These are phyloP conservation scores for Bambusicola thoracicus DNA, from an alignment of 2,113 vertebrate genomes.

Conservation along the genomic window DNA sequence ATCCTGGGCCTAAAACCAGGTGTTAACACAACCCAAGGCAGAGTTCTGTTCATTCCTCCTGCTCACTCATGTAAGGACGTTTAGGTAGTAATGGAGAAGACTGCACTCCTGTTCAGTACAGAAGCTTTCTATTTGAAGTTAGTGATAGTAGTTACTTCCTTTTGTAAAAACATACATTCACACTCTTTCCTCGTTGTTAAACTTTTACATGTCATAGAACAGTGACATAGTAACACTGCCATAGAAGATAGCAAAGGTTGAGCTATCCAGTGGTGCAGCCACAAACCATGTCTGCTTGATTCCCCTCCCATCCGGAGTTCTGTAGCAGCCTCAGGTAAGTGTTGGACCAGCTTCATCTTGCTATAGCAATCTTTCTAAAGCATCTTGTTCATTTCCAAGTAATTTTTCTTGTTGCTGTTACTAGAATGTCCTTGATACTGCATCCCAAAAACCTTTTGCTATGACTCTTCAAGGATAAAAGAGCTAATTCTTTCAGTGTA, in stretches of 20 bases:
- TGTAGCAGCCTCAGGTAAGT: neutral
- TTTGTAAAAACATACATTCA: neutral
- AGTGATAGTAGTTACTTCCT: neutral
- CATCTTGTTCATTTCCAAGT: neutral
- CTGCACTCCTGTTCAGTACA: accelerated
- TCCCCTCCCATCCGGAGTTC: neutral
- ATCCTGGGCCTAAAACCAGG: neutral
- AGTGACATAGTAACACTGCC: no score
- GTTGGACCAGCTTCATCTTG: neutral
- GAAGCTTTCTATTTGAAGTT: neutral
- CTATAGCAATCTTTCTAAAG: no score
- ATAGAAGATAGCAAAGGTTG: neutral
- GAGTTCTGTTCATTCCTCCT: neutral
- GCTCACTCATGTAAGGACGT: neutral
- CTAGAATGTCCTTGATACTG: neutral
- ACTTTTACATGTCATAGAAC: accelerated
- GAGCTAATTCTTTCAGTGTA: neutral
- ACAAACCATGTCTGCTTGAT: neutral
- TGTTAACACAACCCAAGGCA: neutral
- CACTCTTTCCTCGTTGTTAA: neutral
- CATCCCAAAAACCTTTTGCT: neutral
- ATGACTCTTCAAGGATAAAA: neutral
- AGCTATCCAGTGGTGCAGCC: neutral
- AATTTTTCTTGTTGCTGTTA: neutral
- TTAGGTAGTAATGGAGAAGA: neutral